These are phyloP conservation scores for Micropterix aruncella DNA, from an alignment of 2,888 invertebrate species.

Conservation along the genomic window DNA sequence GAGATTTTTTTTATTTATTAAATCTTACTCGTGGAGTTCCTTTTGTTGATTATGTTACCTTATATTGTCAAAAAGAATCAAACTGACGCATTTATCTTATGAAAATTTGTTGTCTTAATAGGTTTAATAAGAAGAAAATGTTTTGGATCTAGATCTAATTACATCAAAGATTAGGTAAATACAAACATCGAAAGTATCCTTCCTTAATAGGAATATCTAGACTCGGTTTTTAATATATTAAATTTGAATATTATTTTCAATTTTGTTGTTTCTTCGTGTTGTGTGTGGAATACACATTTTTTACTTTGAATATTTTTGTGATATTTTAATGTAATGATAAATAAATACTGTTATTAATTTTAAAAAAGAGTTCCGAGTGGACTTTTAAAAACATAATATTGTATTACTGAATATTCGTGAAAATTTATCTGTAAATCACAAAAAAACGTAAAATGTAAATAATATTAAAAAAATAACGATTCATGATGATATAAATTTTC, in stretches of 20 bases:
- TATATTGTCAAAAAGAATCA: constrained; percentile 40
- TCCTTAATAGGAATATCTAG: constrained; percentile 31
- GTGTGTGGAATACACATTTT: constrained; percentile 40
- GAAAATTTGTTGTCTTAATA: constrained; percentile 43
- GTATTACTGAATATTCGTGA: constrained; percentile 29
- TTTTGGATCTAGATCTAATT: constrained; percentile 11
- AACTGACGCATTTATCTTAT: constrained; percentile 45
- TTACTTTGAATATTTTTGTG: constrained; percentile 26
- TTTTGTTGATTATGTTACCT: constrained; percentile 38
- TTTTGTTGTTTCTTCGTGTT: constrained; percentile 43
- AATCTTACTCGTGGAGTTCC: constrained; percentile 27
- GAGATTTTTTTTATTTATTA: constrained; percentile 19
- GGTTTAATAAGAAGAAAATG: constrained; percentile 42
- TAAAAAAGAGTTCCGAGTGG: constrained; percentile 29
- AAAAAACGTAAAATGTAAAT: constrained; percentile 45
- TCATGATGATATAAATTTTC: constrained; percentile 10
- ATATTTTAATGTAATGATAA: constrained; percentile 40
- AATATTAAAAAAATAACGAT: constrained; percentile 38
- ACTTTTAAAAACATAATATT: constrained; percentile 41
- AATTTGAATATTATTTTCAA: constrained; percentile 21
- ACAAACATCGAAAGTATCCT: constrained; percentile 43
- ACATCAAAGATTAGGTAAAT: constrained; percentile 26
- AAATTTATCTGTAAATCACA: constrained; percentile 44
- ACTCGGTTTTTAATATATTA: constrained; percentile 6
- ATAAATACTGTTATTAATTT: constrained; percentile 34